Evolutionary conservation across 2,113 vertebrate species (phyloP).

Genomic region (Monarcha castaneiventris): DNA sequence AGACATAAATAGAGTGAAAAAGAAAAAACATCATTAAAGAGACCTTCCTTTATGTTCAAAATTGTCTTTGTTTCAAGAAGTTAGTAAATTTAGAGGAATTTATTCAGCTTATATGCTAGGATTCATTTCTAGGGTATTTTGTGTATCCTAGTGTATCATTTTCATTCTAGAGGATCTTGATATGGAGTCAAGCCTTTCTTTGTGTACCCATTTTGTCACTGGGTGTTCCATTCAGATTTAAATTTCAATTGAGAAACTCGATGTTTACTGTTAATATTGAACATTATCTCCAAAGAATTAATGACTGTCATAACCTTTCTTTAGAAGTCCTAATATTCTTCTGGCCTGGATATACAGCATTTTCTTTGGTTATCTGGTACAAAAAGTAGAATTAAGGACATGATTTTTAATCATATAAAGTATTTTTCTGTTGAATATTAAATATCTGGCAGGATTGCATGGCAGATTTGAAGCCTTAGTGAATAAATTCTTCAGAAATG

Average conservation of each 20-base stretch:
- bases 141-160: not conserved
- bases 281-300: not conserved
- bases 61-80: not conserved
- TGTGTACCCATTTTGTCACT: not conserved
- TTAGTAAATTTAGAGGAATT: not conserved
- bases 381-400: not conserved
- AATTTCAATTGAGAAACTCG: not conserved
- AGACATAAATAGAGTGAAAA: not conserved
- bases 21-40: not conserved
- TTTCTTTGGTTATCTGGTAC: not conserved
- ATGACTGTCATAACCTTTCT: not conserved
- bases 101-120: not conserved
- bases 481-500: not conserved
- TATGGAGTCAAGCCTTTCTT: not conserved
- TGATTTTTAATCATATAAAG: not conserved
- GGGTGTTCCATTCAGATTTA: not conserved
- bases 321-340: not conserved
- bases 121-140: not conserved
- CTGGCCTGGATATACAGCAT: not conserved
- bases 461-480: not conserved
- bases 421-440: not conserved
- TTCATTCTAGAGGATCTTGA: not conserved
- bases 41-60: not conserved
- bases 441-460: not conserved
- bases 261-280: not conserved